Evolutionary conservation across 2,113 vertebrate genomes (phyloP), one percentile per base, ranked within the genome.

Genomic region (Bufo gargarizans): DNA sequence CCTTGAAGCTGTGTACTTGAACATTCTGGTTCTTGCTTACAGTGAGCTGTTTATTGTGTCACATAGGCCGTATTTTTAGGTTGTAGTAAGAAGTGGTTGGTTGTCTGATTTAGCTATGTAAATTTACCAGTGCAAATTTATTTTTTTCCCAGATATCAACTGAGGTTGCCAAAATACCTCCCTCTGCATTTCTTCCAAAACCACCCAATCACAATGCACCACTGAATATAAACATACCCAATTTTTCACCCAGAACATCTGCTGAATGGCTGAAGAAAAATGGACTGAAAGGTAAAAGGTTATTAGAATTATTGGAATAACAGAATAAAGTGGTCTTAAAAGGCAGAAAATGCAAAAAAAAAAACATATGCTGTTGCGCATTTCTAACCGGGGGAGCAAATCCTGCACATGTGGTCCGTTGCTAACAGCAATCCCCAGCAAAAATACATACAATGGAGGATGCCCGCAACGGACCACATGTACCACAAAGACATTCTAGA

Each of bases 231-330:
- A 91, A 94, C 90, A 92, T 93, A 87, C 90, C 95, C 55, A 85
- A 85, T 45, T 78, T 91, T 89, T 92, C 92, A 82, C 91, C 92
- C 67, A 92, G 90, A 91, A 93, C 93, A 55, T 97, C 96, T 53
- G 85, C 91, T 88, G 95, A 95, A 47, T 97, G 96, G 96, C 92
- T 97, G 7, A 93, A 94, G 90, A 91, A 90, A 43, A 88, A 96
- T 78, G 94, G 96, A 89, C 92, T 96, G 65, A 97, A 94, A 96
- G 96, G 95, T 96, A 94, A 82, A 20, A 50, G 1, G 14, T 20
- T 59, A 80, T 20, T 10, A 16, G 12, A 49, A 11, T 33, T 33
- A 33, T 33, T 33, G 33, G 33, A 33, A 33, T 33, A 33, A 33
- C 33, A 33, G 33, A 33, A 33, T 33, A 33, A 33, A 33, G 33